Evolutionary conservation across 2,113 vertebrate species (phyloP).

Genomic region (Nettapus auritus): DNA sequence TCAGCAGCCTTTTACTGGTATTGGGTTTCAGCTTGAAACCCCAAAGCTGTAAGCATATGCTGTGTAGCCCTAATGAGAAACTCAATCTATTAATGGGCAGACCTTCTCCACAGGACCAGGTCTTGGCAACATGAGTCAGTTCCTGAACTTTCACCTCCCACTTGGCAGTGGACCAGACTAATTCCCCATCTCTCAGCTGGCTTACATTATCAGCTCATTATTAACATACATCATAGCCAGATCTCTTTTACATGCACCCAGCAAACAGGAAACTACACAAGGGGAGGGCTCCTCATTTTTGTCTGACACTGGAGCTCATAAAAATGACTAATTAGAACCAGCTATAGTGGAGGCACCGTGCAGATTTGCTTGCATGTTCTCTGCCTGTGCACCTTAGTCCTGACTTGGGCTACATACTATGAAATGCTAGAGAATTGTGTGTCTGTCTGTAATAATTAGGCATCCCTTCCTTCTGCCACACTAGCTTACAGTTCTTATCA

Average conservation of each 20-base stretch:
- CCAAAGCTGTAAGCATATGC: conserved; percentile 48
- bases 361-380: not conserved
- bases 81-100: conserved; percentile 62
- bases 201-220: conserved; percentile 75
- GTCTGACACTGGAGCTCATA: conserved; percentile 69
- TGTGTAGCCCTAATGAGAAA: conserved; percentile 69
- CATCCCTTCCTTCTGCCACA: not conserved
- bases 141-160: conserved; percentile 70
- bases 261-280: conserved; percentile 71
- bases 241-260: conserved; percentile 62
- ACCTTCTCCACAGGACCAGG: conserved; percentile 55
- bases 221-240: conserved; percentile 70
- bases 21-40: conserved; percentile 54
- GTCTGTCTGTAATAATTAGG: not conserved
- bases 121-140: conserved; percentile 67
- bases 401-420: not conserved
- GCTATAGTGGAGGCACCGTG: not conserved
- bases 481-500: not conserved
- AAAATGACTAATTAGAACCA: conserved; percentile 73
- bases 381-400: not conserved
- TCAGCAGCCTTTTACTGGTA: conserved; percentile 42
- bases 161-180: conserved; percentile 65
- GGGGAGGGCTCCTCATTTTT: conserved; percentile 65
- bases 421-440: not conserved
- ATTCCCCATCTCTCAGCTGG: conserved; percentile 68